phyloP scores from a whole-genome alignment of 2,113 vertebrate species.

The Oryzias javanicus region DNA sequence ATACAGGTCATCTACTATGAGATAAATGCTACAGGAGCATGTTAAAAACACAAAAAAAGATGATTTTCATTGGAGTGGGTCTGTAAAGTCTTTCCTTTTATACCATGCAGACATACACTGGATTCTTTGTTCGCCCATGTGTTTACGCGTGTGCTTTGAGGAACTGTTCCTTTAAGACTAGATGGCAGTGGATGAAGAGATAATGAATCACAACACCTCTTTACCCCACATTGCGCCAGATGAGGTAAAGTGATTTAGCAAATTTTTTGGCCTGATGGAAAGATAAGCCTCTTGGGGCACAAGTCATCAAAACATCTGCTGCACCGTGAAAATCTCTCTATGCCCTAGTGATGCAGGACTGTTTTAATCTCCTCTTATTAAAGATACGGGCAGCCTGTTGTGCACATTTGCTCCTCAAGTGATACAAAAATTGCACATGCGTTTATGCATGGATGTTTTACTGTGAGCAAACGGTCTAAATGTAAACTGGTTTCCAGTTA shows the following conservation, averaged over 20 bases:
- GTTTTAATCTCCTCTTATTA: conserved; percentile 31
- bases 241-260: conserved; percentile 51
- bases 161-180: conserved; percentile 8
- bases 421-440: neutral
- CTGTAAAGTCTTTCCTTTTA: neutral
- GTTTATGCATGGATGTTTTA: neutral
- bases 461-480: neutral
- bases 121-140: neutral
- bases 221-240: conserved; percentile 56
- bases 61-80: no score
- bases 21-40: no score
- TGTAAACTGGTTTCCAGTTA: neutral
- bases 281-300: conserved; percentile 29
- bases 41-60: no score
- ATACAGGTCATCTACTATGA: no score
- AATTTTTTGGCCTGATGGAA: conserved; percentile 51
- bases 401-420: conserved; percentile 5
- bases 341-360: conserved; percentile 19
- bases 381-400: conserved; percentile 16
- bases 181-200: conserved; percentile 36
- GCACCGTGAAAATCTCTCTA: conserved; percentile 43
- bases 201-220: conserved; percentile 47
- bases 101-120: neutral
- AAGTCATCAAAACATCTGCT: conserved; percentile 60
- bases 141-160: neutral